phyloP scores from a whole-genome alignment of 2,797 vertebrate species.

The Borostomias antarcticus region DNA sequence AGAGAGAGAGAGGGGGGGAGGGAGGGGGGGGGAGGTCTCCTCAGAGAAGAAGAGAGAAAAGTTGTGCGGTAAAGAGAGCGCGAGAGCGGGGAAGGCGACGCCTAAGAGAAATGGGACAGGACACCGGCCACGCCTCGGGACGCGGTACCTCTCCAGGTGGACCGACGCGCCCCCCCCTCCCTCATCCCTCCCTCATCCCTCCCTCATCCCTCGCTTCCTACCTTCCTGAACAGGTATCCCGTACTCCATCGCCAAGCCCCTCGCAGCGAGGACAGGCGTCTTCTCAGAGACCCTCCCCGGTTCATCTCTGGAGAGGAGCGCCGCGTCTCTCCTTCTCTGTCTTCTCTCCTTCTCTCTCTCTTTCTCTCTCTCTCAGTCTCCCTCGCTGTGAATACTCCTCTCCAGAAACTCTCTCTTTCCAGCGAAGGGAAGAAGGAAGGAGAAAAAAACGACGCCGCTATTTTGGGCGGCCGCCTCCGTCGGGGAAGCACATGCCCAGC shows the following conservation, averaged over 20 bases:
- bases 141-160: too few species aligned
- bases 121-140: too few species aligned
- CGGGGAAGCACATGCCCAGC: conserved; percentile 58
- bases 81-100: conserved; percentile 6
- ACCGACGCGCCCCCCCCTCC: too few species aligned
- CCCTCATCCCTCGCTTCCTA: conserved; percentile 54
- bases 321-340: conserved; percentile 40
- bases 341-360: conserved; percentile 29
- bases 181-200: conserved; percentile 16
- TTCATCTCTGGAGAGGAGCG: conserved; percentile 67
- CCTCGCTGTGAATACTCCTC: conserved; percentile 42
- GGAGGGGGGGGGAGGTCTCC: conserved; percentile 8
- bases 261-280: conserved; percentile 76
- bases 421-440: conserved; percentile 8
- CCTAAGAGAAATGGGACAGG: conserved; percentile 2
- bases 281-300: conserved; percentile 73
- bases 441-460: conserved; percentile 54
- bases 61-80: background rate
- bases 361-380: conserved; percentile 16
- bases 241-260: conserved; percentile 84
- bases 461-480: conserved; percentile 65
- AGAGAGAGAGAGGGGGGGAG: conserved; percentile 37
- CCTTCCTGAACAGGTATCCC: conserved; percentile 79
- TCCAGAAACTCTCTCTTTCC: conserved; percentile 47
- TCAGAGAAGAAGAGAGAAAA: conserved; percentile 22